Conservation (phyloP, 2,797 vertebrate species). For the Euthynnus affinis region DNA sequence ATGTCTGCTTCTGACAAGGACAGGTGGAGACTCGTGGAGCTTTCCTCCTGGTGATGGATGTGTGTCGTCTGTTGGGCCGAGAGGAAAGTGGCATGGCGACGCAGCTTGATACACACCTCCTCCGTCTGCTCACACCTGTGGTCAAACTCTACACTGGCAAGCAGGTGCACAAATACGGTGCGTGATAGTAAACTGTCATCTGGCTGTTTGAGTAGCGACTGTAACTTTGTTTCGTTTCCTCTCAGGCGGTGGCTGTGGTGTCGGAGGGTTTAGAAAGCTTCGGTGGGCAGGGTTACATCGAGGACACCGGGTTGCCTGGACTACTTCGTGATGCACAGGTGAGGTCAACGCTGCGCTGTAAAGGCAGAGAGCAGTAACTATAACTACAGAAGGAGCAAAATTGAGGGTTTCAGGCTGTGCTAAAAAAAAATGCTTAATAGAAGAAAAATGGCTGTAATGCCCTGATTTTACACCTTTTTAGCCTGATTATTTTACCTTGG, state of each 20-base stretch:
- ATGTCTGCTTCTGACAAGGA: not conserved
- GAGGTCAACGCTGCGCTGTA: not conserved
- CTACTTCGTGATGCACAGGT: conserved; percentile 87
- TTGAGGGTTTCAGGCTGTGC: too few relatives aligned
- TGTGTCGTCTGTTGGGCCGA: conserved; percentile 85
- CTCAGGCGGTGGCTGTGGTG: conserved; percentile 86
- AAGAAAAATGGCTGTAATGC: too few relatives aligned
- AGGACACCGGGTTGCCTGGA: conserved; percentile 87
- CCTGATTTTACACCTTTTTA: too few relatives aligned
- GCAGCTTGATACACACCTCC: conserved; percentile 81
- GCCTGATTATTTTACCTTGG: too few relatives aligned
- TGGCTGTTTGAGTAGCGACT: not conserved
- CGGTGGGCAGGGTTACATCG: conserved; percentile 92
- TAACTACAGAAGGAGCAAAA: too few relatives aligned
- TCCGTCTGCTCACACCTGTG: conserved; percentile 87
- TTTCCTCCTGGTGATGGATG: conserved; percentile 88
- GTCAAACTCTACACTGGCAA: conserved; percentile 92
- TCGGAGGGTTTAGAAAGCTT: conserved; percentile 90
- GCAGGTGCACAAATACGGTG: conserved; percentile 80
- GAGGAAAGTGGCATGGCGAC: conserved; percentile 85
- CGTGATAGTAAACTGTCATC: not conserved
- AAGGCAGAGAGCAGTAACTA: too few relatives aligned
- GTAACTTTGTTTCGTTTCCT: conserved; percentile 20
- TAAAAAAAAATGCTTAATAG: too few relatives aligned
- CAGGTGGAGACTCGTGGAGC: conserved; percentile 88